Percentiles rank a stretch among this genome's conserved stretches.
These are phyloP conservation scores for Scylla paramamosain DNA, from an alignment of 1,140 invertebrate species.

Conservation along the genomic window DNA sequence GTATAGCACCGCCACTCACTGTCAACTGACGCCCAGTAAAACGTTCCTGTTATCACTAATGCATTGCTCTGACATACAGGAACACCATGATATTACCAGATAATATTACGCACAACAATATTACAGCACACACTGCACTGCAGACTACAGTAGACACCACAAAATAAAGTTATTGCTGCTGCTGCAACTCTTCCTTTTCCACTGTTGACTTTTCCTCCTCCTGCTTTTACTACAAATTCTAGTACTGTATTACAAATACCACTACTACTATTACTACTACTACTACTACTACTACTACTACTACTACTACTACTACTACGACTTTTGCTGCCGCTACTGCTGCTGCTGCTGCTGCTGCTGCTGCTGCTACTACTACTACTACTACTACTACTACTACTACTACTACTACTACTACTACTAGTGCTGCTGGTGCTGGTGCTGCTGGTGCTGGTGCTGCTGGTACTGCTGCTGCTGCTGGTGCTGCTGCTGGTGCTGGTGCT, in stretches of 20 bases:
- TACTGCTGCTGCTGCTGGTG: too few species aligned
- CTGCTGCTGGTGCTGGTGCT: too few species aligned
- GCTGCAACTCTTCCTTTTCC: neutral
- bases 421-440: neutral
- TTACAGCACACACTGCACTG: neutral
- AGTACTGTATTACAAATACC: neutral
- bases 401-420: neutral
- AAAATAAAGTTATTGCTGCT: neutral
- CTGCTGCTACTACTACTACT: neutral
- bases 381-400: slow-evolving; percentile 8
- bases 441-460: too few species aligned
- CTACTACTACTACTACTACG: neutral
- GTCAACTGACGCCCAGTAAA: too few species aligned
- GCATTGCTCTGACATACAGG: neutral
- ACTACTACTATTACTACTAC: neutral
- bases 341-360: neutral
- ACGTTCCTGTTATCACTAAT: neutral
- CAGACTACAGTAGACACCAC: neutral
- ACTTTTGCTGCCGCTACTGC: neutral
- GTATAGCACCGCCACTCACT: too few species aligned
- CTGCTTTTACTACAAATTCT: neutral
- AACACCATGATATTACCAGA: neutral
- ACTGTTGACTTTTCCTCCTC: neutral
- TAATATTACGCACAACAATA: neutral
- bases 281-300: slow-evolving; percentile 6